A percentile compares a stretch with the other conserved stretches of the same genome.
phyloP scores from a whole-genome alignment of 2,113 vertebrate genomes.

The Crotophaga sulcirostris region DNA sequence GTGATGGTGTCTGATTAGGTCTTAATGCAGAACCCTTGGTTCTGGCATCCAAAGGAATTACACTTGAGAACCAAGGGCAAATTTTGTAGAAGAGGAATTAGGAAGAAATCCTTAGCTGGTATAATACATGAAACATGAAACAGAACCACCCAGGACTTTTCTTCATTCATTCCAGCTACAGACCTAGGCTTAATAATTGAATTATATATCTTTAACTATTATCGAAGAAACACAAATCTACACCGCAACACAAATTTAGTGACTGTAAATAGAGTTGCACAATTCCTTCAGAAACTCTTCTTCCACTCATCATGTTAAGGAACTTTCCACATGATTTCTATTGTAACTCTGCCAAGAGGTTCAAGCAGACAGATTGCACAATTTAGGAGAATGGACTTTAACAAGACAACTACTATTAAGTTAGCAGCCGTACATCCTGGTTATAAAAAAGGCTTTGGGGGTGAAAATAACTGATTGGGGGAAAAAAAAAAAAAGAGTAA shows the following conservation, averaged over 20 bases:
- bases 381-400: not conserved
- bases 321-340: not conserved
- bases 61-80: not conserved
- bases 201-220: not conserved
- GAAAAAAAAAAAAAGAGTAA: not conserved
- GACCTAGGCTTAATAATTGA: not conserved
- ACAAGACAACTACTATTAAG: not conserved
- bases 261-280: not conserved
- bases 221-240: not conserved
- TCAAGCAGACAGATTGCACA: not conserved
- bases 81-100: not conserved
- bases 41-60: not conserved
- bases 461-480: not conserved
- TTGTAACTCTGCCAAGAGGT: not conserved
- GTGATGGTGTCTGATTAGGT: not conserved
- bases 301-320: not conserved
- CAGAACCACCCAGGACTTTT: not conserved
- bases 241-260: not conserved
- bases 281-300: not conserved
- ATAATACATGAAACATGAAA: not conserved
- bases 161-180: not conserved
- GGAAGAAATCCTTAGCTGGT: not conserved
- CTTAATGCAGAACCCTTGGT: not conserved
- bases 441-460: not conserved
- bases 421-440: not conserved